phyloP scores from a whole-genome alignment of 2,888 invertebrate species.

The Epirrhoe alternata region DNA sequence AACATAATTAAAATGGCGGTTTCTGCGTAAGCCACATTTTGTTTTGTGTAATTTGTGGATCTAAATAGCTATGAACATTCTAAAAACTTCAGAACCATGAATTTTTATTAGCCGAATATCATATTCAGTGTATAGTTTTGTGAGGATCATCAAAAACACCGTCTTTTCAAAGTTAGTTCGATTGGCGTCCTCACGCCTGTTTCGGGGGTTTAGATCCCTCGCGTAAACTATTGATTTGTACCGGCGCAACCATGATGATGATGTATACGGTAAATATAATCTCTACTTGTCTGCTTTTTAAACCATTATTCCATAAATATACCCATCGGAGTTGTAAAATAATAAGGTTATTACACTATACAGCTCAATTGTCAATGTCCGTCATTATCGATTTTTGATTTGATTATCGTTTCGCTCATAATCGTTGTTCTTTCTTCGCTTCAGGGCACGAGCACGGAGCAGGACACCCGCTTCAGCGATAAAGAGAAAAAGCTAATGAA shows the following conservation, averaged over 20 bases:
- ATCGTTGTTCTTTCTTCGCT: constrained; percentile 19
- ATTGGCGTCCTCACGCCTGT: constrained; percentile 60
- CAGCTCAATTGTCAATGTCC: too few species aligned
- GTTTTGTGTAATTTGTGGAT: constrained; percentile 16
- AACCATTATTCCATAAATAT: background rate
- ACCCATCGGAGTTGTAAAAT: background rate
- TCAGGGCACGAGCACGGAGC: constrained; percentile 99
- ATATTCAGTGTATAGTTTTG: background rate
- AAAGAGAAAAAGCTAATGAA: constrained; percentile 99
- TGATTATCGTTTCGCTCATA: background rate
- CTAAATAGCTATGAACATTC: background rate
- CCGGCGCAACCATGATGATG: constrained; percentile 71
- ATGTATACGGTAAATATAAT: constrained; percentile 70
- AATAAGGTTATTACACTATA: constrained; percentile 2
- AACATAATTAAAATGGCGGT: constrained; percentile 60
- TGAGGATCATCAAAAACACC: background rate
- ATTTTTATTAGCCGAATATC: background rate
- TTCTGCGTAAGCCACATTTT: constrained; percentile 53
- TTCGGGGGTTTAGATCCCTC: constrained; percentile 50
- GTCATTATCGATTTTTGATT: too few species aligned
- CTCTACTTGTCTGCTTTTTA: background rate
- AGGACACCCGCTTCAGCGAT: constrained; percentile 99
- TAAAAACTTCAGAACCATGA: constrained; percentile 12
- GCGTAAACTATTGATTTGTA: constrained; percentile 63
- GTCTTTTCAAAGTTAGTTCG: constrained; percentile 2